Base-by-base conservation (phyloP, 1,140 invertebrate species). In the Stegodyphus dumicola region DNA sequence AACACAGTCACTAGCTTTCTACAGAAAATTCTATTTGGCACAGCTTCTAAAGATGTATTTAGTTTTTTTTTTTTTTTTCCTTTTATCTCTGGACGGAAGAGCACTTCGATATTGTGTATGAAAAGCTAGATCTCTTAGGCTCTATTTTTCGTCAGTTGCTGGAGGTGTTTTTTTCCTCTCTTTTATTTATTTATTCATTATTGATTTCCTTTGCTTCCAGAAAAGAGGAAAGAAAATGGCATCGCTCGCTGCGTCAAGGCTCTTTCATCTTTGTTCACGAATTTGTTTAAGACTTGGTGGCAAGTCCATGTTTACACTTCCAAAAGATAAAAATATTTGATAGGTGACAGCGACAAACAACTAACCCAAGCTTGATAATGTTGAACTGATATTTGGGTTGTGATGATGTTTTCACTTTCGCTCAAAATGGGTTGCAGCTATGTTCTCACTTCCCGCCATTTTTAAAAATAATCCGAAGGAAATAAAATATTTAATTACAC, bases 101-200 rank as follows among this genome's bases (percentile, higher is more conserved):
- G 67, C 67, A 64, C 69, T 78, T 15, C 69, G 77, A 78, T 78
- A 78, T 78, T 78, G 77, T 78, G 66, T 78, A 78, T 78, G 77
- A 78, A 78, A 33, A 78, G 77, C 65, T 54, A 48, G 66, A 13
- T 49, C 77, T 52, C 66, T 52, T 15, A 77, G 56, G 56, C 60
- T 78, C 66, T 69, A 78, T 69, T 78, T 75, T 78, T 78, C 77
- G 54, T 52, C 10, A 51, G 66, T 78, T 69, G 69, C 65, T 60
- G 53, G 53, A 71, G 9, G 13, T 51, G 17, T 71, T 71, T 60
- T n/a, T 53, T 54, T 33, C 9, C 52, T 17, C 48, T 60, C 9
- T 9, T 66, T 66, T 18, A 15, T 54, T 80, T 80, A 71, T 69
- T 80, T 80, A 80, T 80, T 80, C 78, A 80, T 80, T 80, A 80